These are phyloP conservation scores for Crotalus tigris DNA, from an alignment of 2,113 vertebrate genomes.

Conservation along the genomic window DNA sequence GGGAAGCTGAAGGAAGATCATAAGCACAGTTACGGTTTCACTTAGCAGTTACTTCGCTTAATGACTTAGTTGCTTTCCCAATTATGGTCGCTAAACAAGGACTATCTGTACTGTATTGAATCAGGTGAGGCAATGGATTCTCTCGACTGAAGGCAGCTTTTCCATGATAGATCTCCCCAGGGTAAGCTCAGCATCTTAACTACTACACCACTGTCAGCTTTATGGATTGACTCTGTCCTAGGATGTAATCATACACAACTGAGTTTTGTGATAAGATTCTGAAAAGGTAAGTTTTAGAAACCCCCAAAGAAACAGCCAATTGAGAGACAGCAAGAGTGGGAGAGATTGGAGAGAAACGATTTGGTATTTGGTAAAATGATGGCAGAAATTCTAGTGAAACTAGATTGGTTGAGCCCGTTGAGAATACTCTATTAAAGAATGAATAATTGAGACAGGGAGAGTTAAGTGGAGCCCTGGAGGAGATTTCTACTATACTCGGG, in stretches of 20 bases:
- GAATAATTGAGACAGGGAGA: not conserved
- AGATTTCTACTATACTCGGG: slow-evolving; percentile 1
- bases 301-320: not conserved
- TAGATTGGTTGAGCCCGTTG: not conserved
- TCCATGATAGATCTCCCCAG: not conserved
- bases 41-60: not conserved
- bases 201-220: not conserved
- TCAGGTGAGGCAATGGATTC: not conserved
- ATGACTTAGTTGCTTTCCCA: not conserved
- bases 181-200: not conserved
- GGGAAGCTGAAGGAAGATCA: not conserved
- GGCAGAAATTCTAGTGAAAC: not conserved
- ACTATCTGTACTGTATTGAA: not conserved
- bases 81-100: not conserved
- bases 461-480: slow-evolving; percentile 5
- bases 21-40: not conserved
- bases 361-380: not conserved
- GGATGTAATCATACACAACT: not conserved
- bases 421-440: slow-evolving; percentile 17
- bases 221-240: not conserved
- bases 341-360: not conserved
- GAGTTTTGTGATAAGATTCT: not conserved
- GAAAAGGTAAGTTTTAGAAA: not conserved
- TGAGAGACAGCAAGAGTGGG: not conserved
- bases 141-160: not conserved